Base-by-base conservation (phyloP, 2,113 vertebrate genomes). In the Crotalus tigris region DNA sequence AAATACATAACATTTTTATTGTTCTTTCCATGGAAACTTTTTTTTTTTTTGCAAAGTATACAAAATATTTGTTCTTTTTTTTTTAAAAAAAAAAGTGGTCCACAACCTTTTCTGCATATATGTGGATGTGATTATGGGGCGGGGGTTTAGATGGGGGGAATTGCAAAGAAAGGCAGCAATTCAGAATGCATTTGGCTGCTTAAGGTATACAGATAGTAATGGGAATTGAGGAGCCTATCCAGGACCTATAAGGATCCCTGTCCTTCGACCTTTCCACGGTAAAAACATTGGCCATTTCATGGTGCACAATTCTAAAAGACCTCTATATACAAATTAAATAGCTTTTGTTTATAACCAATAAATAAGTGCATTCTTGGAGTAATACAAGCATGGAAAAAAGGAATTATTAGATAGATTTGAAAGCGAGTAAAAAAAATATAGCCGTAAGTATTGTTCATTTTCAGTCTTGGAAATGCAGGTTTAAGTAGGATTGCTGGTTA, bases 71-170 rank as follows among this genome's bases (percentile, higher is more conserved):
- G 94, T 90, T 81, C 97, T 97, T 39, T 91, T 85, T 39, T 44
- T 54, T 26, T 39, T 39, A 57, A 57, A 81, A 98, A 57, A 81
- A 98, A 98, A 98, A 98, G 96, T 98, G 98, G 98, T 99, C 98
- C 98, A 98, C 97, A 98, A 97, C 97, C 97, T 97, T 95, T 94
- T 95, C 96, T 97, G 89, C 46, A 64, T 75, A 92, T 75, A 89
- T 96, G 94, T 95, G 95, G 96, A 96, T 90, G 54, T 89, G 33
- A 87, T 58, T 59, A 44, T 57, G 75, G 33, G 33, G 39, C 54
- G 33, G 17, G 75, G 33, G 33, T 39, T 81, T 81, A 81, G 75
- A 44, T 88, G 55, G 86, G 46, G 89, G 89, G 49, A 87, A 92
- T 49, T 81, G 64, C 53, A 44, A 86, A 90, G 75, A 85, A 58